Conservation (phyloP, 1,140 invertebrate genomes). For the Battus philenor region DNA sequence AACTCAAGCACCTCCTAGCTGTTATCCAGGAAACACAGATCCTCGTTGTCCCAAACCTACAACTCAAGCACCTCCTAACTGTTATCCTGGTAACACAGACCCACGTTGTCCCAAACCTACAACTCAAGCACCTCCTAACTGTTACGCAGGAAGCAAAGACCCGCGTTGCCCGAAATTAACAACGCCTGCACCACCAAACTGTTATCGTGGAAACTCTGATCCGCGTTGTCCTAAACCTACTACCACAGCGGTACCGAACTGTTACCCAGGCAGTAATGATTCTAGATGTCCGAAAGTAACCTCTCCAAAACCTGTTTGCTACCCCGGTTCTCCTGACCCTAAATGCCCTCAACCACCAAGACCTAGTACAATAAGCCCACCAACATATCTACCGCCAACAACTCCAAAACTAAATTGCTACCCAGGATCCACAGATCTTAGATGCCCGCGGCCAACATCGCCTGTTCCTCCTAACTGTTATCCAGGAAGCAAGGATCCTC, state of each 20-base stretch:
- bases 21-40: constrained; percentile 45
- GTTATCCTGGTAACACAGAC: constrained; percentile 36
- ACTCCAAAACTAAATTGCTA: constrained; percentile 39
- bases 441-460: constrained; percentile 47
- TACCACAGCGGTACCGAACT: constrained; percentile 40
- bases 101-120: constrained; percentile 32
- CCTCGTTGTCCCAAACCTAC: constrained; percentile 44
- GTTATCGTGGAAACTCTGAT: constrained; percentile 51
- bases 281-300: constrained; percentile 66
- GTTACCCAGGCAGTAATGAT: constrained; percentile 59
- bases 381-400: constrained; percentile 31
- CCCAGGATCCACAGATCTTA: constrained; percentile 58
- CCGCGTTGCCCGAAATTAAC: constrained; percentile 52
- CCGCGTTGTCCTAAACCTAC: constrained; percentile 55
- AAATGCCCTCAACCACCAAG: constrained; percentile 43
- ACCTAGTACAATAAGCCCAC: constrained; percentile 34
- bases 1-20: constrained; percentile 20
- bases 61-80: constrained; percentile 28
- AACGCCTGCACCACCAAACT: constrained; percentile 26
- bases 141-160: constrained; percentile 41
- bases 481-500: constrained; percentile 61
- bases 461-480: constrained; percentile 45
- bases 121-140: constrained; percentile 23
- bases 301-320: constrained; percentile 36
- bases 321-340: constrained; percentile 49